Evolutionary conservation across 37 sponge, comb jelly and placozoan genomes (phyloP).

Genomic region (Lycopodina hypogea): DNA sequence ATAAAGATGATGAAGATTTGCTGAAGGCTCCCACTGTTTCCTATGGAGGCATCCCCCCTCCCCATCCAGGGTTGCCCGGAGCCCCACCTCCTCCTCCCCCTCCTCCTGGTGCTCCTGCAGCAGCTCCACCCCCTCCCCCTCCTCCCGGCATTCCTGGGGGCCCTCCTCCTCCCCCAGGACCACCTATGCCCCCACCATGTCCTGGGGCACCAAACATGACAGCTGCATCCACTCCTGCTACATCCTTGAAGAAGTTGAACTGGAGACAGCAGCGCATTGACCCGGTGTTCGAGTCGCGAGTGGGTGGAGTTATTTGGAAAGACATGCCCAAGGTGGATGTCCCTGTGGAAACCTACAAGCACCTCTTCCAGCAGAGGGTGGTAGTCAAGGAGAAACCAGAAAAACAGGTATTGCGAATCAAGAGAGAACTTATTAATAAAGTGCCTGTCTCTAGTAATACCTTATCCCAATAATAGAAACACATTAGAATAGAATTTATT

Average conservation of each 20-base stretch:
- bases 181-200: slow-evolving; percentile 48
- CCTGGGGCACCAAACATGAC: slow-evolving; percentile 24
- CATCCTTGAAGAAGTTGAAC: slow-evolving; percentile 66
- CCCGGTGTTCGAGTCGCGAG: background rate
- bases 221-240: background rate
- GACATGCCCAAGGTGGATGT: slow-evolving; percentile 64
- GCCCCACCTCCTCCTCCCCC: slow-evolving; percentile 60
- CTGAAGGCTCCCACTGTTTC: slow-evolving; percentile 41
- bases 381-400: slow-evolving; percentile 13
- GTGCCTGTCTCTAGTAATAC: too few relatives aligned
- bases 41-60: background rate
- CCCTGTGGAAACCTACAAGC: slow-evolving; percentile 44
- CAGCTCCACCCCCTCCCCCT: slow-evolving; percentile 35
- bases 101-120: slow-evolving; percentile 15
- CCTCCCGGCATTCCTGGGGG: slow-evolving; percentile 40
- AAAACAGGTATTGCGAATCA: background rate
- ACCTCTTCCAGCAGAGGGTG: slow-evolving; percentile 58
- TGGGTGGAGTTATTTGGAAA: slow-evolving; percentile 65
- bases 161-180: slow-evolving; percentile 57
- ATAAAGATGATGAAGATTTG: slow-evolving; percentile 71
- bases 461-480: too few relatives aligned
- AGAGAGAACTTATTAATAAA: too few relatives aligned
- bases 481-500: too few relatives aligned
- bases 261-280: slow-evolving; percentile 63
- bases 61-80: slow-evolving; percentile 59